Evolutionary conservation across 2,113 vertebrate genomes (phyloP).

Genomic region (Gorsachius goisagi): DNA sequence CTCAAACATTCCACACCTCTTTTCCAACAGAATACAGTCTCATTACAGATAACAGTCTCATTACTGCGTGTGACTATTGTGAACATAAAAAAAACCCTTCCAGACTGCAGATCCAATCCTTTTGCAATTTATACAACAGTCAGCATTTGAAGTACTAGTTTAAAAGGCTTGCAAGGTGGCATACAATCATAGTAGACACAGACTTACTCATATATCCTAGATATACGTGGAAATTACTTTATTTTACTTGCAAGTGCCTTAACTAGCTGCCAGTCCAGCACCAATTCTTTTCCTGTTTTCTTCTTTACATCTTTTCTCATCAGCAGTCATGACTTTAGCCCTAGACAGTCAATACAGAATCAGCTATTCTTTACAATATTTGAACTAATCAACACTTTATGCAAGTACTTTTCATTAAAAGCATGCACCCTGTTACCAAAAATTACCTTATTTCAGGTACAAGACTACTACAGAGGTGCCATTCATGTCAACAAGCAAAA

Average conservation of each 20-base stretch:
- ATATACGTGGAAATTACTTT: not conserved
- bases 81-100: not conserved
- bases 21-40: not conserved
- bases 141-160: not conserved
- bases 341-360: not conserved
- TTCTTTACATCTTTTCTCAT: not conserved
- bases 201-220: not conserved
- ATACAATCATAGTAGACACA: not conserved
- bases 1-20: not conserved
- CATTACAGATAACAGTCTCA: conserved; percentile 5
- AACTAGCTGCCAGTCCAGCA: not conserved
- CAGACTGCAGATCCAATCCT: not conserved
- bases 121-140: not conserved
- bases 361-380: not conserved
- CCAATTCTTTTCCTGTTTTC: not conserved
- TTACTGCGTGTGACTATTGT: not conserved
- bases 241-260: not conserved
- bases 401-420: not conserved
- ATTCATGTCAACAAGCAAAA: not conserved
- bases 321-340: not conserved
- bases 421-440: not conserved
- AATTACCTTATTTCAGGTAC: not conserved
- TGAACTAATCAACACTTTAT: not conserved
- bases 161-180: not conserved
- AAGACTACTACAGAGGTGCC: not conserved